Evolutionary conservation across 2,797 vertebrate species (phyloP).

Genomic region (Rhinogobio ventralis): DNA sequence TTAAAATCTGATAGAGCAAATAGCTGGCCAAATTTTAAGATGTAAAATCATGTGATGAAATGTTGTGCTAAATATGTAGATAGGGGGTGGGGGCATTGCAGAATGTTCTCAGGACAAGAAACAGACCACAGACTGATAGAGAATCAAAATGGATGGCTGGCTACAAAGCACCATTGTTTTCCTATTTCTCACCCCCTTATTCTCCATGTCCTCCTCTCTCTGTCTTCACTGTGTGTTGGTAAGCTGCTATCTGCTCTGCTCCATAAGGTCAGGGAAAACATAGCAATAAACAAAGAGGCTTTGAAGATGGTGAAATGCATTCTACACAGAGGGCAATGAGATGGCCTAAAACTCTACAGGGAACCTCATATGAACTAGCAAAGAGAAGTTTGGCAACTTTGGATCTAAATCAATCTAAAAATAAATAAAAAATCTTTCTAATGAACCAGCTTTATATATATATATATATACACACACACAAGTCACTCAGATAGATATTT

Average conservation of each 20-base stretch:
- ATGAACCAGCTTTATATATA: too few relatives aligned
- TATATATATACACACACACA: neutral
- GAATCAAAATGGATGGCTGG: constrained; percentile 67
- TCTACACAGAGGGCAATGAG: constrained; percentile 47
- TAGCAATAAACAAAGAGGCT: constrained; percentile 72
- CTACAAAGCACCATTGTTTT: constrained; percentile 78
- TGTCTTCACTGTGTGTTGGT: constrained; percentile 49
- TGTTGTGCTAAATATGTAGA: constrained; percentile 14
- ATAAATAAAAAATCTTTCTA: neutral
- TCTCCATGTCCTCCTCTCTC: constrained; percentile 45
- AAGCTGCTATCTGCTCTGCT: constrained; percentile 56
- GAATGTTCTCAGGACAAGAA: constrained; percentile 18
- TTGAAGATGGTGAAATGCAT: constrained; percentile 67
- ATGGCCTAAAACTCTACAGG: constrained; percentile 5
- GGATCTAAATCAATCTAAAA: neutral
- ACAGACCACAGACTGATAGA: constrained; percentile 55
- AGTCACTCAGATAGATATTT: neutral
- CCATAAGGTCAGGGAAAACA: constrained; percentile 71
- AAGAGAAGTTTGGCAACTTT: neutral
- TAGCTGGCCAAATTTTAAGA: neutral
- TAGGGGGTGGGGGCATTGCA: neutral
- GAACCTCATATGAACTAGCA: constrained; percentile 13
- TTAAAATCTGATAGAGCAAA: neutral
- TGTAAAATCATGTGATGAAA: neutral
- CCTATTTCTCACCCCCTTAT: constrained; percentile 51